These are phyloP conservation scores for Cydia strobilella DNA, from an alignment of 1,140 invertebrate genomes.

Conservation along the genomic window DNA sequence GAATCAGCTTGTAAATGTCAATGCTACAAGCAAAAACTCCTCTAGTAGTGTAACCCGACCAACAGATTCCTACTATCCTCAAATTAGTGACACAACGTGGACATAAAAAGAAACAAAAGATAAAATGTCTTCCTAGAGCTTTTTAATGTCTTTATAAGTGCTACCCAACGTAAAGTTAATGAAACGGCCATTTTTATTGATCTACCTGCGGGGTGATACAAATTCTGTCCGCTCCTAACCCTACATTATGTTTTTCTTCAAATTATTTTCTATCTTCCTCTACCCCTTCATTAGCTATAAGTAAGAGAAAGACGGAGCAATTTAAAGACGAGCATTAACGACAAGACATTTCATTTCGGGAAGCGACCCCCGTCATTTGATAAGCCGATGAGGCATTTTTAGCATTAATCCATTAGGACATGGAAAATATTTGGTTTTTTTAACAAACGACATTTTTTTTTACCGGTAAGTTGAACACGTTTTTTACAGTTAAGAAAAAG, in stretches of 20 bases:
- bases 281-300: slow-evolving; percentile 22
- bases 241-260: slow-evolving; percentile 73
- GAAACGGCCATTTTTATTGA: slow-evolving; percentile 76
- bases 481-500: slow-evolving; percentile 1
- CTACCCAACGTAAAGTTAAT: slow-evolving; percentile 72
- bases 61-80: background rate
- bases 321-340: slow-evolving; percentile 58
- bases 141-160: slow-evolving; percentile 80
- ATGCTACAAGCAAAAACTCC: slow-evolving; percentile 8
- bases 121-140: slow-evolving; percentile 38
- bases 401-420: slow-evolving; percentile 74
- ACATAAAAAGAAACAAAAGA: slow-evolving; percentile 29
- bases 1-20: background rate
- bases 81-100: slow-evolving; percentile 12
- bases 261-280: slow-evolving; percentile 64
- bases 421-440: slow-evolving; percentile 59
- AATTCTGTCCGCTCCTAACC: slow-evolving; percentile 64
- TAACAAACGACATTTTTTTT: slow-evolving; percentile 43
- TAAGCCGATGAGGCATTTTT: slow-evolving; percentile 74
- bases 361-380: slow-evolving; percentile 74
- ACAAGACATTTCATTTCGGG: slow-evolving; percentile 73
- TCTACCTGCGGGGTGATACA: slow-evolving; percentile 76
- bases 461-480: background rate
- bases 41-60: slow-evolving; percentile 9
- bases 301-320: slow-evolving; percentile 46